These are phyloP conservation scores for Sus cebifrons DNA, from an alignment of 2,797 vertebrate genomes.

Conservation along the genomic window DNA sequence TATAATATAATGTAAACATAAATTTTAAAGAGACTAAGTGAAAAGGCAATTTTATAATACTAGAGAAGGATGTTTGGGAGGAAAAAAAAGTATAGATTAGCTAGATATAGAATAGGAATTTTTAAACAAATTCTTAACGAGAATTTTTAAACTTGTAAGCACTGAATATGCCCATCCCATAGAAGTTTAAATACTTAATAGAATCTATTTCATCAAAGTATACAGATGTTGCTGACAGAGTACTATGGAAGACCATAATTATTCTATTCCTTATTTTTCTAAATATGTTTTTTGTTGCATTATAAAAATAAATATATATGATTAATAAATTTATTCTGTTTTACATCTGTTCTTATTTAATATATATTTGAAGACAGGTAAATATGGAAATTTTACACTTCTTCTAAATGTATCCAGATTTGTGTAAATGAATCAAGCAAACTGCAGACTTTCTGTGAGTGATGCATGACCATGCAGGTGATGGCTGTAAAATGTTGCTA, in stretches of 20 bases:
- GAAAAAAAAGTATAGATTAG: constrained; percentile 63
- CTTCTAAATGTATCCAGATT: constrained; percentile 80
- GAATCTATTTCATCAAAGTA: constrained; percentile 75
- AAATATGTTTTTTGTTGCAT: constrained; percentile 82
- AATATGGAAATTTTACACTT: constrained; percentile 84
- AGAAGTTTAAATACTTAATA: constrained; percentile 77
- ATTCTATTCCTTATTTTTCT: constrained; percentile 84
- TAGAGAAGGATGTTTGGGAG: neutral
- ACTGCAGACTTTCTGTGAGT: constrained; percentile 76
- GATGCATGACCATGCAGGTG: constrained; percentile 45
- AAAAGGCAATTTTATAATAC: constrained; percentile 64
- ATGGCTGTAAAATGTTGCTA: constrained; percentile 70
- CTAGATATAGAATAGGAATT: constrained; percentile 75
- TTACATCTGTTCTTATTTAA: constrained; percentile 87
- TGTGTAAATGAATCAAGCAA: constrained; percentile 74
- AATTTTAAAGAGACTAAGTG: constrained; percentile 31
- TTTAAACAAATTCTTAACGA: constrained; percentile 74
- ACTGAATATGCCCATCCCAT: constrained; percentile 62
- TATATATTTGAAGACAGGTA: constrained; percentile 88
- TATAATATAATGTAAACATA: constrained; percentile 34
- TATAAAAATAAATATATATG: constrained; percentile 92
- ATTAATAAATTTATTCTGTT: constrained; percentile 88
- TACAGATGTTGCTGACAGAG: constrained; percentile 77
- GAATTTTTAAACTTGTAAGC: constrained; percentile 62
- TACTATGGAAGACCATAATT: constrained; percentile 75